A percentile compares a stretch with the other conserved stretches of the same genome.
Conservation (phyloP, 2,797 vertebrate genomes). For the Alcedo atthis region DNA sequence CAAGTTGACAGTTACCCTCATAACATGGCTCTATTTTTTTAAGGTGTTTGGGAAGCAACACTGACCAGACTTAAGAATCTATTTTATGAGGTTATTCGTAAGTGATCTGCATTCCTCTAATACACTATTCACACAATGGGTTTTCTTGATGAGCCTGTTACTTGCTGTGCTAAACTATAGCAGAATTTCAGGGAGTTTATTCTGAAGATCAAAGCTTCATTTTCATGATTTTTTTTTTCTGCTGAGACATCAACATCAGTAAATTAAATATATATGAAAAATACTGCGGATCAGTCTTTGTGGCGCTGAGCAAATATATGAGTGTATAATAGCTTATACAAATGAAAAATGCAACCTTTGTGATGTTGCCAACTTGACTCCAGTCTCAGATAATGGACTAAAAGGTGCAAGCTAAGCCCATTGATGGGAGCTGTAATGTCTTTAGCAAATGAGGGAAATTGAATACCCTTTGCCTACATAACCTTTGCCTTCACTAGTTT, state of each 20-base stretch:
- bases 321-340: background rate
- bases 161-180: background rate
- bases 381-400: background rate
- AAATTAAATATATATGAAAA: background rate
- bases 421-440: background rate
- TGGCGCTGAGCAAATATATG: background rate
- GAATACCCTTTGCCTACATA: constrained; percentile 32
- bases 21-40: background rate
- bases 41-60: background rate
- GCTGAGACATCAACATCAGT: background rate
- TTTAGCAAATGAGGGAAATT: constrained; percentile 2
- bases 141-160: background rate
- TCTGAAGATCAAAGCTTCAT: background rate
- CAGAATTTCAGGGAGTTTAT: background rate
- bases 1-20: background rate
- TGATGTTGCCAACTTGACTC: background rate
- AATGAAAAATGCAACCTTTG: background rate
- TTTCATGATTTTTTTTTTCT: background rate
- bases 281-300: background rate
- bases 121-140: background rate
- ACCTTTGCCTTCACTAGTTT: constrained; percentile 22
- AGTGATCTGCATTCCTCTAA: background rate
- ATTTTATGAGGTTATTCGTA: background rate
- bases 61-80: background rate
- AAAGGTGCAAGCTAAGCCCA: background rate